Percentiles rank a stretch among this genome's conserved stretches.
These are phyloP conservation scores for Hyppa rectilinea DNA, from an alignment of 2,888 invertebrate genomes.

Conservation along the genomic window DNA sequence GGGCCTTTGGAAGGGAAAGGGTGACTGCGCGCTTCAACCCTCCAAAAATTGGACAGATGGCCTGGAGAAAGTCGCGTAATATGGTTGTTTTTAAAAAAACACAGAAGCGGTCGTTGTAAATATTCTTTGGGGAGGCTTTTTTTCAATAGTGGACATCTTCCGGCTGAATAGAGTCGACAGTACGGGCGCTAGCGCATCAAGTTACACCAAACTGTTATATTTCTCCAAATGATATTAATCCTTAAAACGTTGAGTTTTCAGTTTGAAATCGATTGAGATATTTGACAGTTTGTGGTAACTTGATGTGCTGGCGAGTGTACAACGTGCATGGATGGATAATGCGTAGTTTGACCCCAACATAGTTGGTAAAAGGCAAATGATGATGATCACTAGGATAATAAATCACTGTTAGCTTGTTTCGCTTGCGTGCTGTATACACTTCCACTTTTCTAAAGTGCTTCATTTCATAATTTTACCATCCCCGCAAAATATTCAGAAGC, in stretches of 20 bases:
- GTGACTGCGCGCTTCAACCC: not conserved
- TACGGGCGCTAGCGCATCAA: too few relatives aligned
- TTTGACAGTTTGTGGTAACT: too few relatives aligned
- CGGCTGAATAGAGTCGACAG: too few relatives aligned
- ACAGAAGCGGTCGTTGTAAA: not conserved
- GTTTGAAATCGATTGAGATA: too few relatives aligned
- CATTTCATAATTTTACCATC: not conserved
- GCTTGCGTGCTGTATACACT: not conserved
- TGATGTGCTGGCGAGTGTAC: too few relatives aligned
- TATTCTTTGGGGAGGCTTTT: not conserved
- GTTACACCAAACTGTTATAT: too few relatives aligned
- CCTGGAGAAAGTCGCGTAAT: not conserved
- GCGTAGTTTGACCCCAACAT: not conserved
- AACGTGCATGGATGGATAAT: not conserved
- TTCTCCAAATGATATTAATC: too few relatives aligned
- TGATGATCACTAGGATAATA: not conserved
- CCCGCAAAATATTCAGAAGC: conserved; percentile 15
- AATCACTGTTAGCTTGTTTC: not conserved
- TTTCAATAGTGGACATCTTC: not conserved
- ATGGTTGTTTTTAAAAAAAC: not conserved
- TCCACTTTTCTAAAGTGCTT: not conserved
- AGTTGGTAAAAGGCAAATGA: not conserved
- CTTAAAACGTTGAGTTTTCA: too few relatives aligned
- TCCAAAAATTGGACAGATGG: not conserved
- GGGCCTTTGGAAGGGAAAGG: too few relatives aligned